Base-by-base conservation (phyloP, 2,888 invertebrate genomes). In the Oligia fasciuncula region DNA sequence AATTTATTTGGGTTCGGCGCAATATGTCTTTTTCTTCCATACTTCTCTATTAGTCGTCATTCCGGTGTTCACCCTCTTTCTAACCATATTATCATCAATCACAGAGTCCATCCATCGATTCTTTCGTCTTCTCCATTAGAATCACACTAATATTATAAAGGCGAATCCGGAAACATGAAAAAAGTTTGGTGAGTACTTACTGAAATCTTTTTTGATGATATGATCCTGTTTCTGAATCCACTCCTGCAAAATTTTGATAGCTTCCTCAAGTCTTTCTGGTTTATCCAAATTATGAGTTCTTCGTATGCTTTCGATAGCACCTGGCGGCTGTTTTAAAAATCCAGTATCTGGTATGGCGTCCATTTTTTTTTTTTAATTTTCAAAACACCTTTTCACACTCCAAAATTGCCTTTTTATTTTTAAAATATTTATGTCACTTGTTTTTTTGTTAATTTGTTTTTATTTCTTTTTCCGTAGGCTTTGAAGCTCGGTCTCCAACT, bases 191-290 rank as follows among this genome's bases (percentile, higher is more conserved):
- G 13, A 0, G 6, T 60, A 86, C 91, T 89, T 62, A 91, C 94
- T 83, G 54, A 90, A 90, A 75, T 89, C 85, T 35, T 90, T 91
- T 35, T 91, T 89, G 3, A 81, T 60, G 63, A 92, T 90, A 72
- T 92, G 91, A n/a, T 80, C 72, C 67, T 92, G 91, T 68, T 92
- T 92, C 23, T 87, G 86, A 1, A 92, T n/a, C 94, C 94, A 94
- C 0, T 92, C 87, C 14, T 91, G 88, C 19, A 94, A 77, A 23
- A 93, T 89, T 6, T 90, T 87, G 6, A 93, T 75, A 0, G 94
- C 89, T 77, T 93, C 88, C 3, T 83, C 76, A 73, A 94, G 81
- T 69, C 89, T 87, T 2, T 84, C 91, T 1, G 90, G 88, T 23
- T 90, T 84, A 19, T 92, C 91, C 40, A 93, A 80, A 68, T 92